Percentiles rank a stretch among this genome's conserved stretches.
These are phyloP conservation scores for Brachionus rotundiformis DNA, from an alignment of 1,140 invertebrate genomes.

Conservation along the genomic window DNA sequence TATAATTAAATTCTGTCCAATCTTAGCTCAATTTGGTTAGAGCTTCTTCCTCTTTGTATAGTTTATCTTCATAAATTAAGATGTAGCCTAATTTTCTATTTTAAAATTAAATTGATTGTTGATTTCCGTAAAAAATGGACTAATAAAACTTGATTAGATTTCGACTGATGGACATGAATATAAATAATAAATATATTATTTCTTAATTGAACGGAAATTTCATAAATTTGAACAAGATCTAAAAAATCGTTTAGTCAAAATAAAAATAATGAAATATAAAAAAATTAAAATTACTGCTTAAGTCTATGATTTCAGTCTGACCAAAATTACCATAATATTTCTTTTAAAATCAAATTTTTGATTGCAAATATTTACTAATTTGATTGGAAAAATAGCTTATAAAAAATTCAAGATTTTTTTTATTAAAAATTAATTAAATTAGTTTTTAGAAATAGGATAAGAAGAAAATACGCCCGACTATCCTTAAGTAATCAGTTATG, in stretches of 20 bases:
- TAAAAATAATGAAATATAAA: no score
- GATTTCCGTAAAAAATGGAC: neutral
- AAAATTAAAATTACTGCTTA: no score
- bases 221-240: neutral
- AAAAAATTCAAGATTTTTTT: neutral
- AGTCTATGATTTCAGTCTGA: neutral
- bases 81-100: neutral
- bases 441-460: neutral
- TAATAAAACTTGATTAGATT: neutral
- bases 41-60: neutral
- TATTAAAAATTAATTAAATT: neutral
- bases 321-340: neutral
- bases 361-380: neutral
- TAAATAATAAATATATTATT: neutral
- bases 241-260: constrained; percentile 7
- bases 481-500: neutral
- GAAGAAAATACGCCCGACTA: neutral
- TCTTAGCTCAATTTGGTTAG: neutral
- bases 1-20: constrained; percentile 17
- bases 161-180: neutral
- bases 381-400: neutral
- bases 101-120: neutral
- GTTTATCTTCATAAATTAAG: constrained; percentile 5
- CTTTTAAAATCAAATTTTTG: neutral
- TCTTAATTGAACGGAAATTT: constrained; percentile 15